phyloP scores from a whole-genome alignment of 2,888 invertebrate species.

The Tridacna gigas region DNA sequence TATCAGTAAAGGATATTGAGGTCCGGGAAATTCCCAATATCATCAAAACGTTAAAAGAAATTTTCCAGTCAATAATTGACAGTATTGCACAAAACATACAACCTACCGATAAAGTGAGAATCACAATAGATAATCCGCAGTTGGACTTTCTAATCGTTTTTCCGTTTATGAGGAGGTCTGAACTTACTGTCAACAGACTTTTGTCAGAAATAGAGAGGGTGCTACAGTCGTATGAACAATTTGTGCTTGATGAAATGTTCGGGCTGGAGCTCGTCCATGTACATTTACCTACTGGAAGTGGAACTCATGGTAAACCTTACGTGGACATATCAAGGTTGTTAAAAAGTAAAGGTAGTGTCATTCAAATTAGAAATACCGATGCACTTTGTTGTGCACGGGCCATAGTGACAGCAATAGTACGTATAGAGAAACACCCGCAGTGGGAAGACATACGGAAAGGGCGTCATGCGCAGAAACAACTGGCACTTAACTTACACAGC shows the following conservation, averaged over 20 bases:
- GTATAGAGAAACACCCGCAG: slow-evolving; percentile 40
- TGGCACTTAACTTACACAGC: too few relatives aligned
- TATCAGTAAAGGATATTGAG: slow-evolving; percentile 31
- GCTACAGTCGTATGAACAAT: slow-evolving; percentile 53
- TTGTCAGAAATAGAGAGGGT: slow-evolving; percentile 53
- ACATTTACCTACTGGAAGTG: slow-evolving; percentile 34
- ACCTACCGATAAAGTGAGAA: slow-evolving; percentile 44
- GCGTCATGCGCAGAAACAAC: too few relatives aligned
- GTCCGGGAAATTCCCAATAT: slow-evolving; percentile 28
- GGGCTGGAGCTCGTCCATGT: too few relatives aligned
- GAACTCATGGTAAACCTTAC: slow-evolving; percentile 27
- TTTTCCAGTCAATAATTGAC: slow-evolving; percentile 36
- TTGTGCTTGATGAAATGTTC: too few relatives aligned
- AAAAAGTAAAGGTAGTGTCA: too few relatives aligned
- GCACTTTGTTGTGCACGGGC: slow-evolving; percentile 57
- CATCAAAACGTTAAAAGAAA: slow-evolving; percentile 26
- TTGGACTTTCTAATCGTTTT: slow-evolving; percentile 47
- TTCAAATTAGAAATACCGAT: slow-evolving; percentile 53
- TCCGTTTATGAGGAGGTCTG: slow-evolving; percentile 44
- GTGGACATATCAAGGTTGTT: slow-evolving; percentile 45
- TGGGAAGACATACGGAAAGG: slow-evolving; percentile 54
- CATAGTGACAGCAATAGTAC: slow-evolving; percentile 57
- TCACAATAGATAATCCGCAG: slow-evolving; percentile 51
- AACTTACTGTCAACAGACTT: slow-evolving; percentile 41
- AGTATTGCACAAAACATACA: slow-evolving; percentile 29